Conservation (phyloP, 1,140 invertebrate species). For the Lerema accius region DNA sequence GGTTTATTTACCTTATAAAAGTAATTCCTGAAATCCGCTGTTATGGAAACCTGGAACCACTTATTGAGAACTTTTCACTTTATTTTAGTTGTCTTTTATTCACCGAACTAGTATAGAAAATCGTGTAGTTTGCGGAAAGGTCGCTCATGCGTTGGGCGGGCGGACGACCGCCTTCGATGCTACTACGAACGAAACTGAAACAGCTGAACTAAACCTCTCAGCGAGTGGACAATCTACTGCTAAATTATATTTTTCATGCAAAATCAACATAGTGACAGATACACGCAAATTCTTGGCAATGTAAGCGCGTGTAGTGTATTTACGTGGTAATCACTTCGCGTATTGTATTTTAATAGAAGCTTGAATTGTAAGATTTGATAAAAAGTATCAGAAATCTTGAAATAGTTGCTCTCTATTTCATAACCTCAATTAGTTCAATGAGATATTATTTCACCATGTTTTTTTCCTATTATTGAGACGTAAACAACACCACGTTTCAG, state of each 20-base stretch:
- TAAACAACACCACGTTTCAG: too few relatives aligned
- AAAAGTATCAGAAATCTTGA: too few relatives aligned
- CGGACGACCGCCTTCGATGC: conserved; percentile 36
- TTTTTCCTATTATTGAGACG: too few relatives aligned
- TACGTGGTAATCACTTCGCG: background rate
- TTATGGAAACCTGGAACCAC: background rate
- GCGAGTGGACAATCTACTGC: conserved; percentile 11
- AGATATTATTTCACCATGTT: background rate
- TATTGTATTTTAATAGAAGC: background rate
- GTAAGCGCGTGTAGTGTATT: background rate
- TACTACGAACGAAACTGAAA: conserved; percentile 32
- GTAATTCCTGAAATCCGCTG: background rate
- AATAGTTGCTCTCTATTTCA: too few relatives aligned
- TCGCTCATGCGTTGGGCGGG: conserved; percentile 32
- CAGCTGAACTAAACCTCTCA: conserved; percentile 10
- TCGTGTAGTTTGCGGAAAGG: conserved; percentile 15
- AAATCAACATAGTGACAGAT: conserved; percentile 30
- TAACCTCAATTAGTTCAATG: too few relatives aligned
- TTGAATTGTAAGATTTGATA: too few relatives aligned
- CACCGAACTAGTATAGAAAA: conserved; percentile 2
- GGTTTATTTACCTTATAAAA: conserved; percentile 25
- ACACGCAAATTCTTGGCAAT: conserved; percentile 11
- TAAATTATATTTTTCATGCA: conserved; percentile 33
- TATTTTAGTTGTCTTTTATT: conserved; percentile 10
- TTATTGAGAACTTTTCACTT: conserved; percentile 12